Evolutionary conservation across 1,140 invertebrate genomes (phyloP), one percentile per base, ranked within the genome.

Genomic region (Octopus bimaculoides): DNA sequence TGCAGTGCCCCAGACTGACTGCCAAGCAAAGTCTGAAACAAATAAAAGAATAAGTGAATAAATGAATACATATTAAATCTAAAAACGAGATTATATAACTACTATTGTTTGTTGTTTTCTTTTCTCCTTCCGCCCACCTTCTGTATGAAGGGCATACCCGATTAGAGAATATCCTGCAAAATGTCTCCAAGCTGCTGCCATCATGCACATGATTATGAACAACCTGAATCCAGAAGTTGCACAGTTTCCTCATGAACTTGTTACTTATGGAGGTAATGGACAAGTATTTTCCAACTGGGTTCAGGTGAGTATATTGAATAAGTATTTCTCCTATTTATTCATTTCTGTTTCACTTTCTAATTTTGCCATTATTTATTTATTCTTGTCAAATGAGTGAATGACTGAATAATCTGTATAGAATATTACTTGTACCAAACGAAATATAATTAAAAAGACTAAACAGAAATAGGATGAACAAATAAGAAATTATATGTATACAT

Each of bases 211-310:
- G 93, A 93, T 94, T 78, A 91, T 93, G 89, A 94, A 94, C 84
- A 94, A 94, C 86, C 87, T 94, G 77, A 93, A 94, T 85, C 92
- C 91, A 9, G 81, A 85, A 26, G 92, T 94, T 8, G 93, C 93
- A 14, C 92, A 92, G 85, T 92, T 91, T 83, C 91, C 92, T 9
- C 91, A 92, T 66, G 92, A 92, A 84, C 85, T 92, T 14, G 91
- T 94, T 10, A 94, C 93, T 8, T 94, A 94, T 87, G 93, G 93
- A 10, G 93, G 93, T 17, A 94, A 94, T 88, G 93, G 93, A 6
- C 93, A 94, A 87, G 93, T 93, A 0, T 93, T 94, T 84, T 93
- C 92, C 5, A 94, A 94, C 84, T 94, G 93, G 93, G 92, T 93
- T 4, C 93, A 93, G 90, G 93, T 93, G 85, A 80, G 66, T 71